Conservation (phyloP, 2,888 invertebrate species). For the Dryomyza anilis region DNA sequence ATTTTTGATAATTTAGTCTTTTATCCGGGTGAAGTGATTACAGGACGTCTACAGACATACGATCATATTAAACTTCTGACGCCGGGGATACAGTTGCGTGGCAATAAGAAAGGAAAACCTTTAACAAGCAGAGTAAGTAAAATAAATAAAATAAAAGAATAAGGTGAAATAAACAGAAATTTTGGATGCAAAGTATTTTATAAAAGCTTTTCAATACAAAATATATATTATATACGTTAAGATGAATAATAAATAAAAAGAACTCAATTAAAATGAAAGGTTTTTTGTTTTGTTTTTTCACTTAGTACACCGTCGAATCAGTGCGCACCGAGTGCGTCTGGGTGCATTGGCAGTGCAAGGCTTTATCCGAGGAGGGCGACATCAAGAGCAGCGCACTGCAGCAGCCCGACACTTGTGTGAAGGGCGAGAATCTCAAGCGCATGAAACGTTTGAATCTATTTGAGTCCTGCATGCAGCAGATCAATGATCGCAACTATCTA, state of each 20-base stretch:
- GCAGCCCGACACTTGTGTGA: conserved; percentile 71
- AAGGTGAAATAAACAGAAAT: no score
- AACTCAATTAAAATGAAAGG: no score
- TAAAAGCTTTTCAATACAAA: no score
- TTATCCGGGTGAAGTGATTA: conserved; percentile 77
- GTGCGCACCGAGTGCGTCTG: conserved; percentile 81
- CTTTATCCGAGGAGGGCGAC: conserved; percentile 65
- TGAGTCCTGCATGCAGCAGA: conserved; percentile 85
- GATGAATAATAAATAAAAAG: no score
- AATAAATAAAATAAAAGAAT: not conserved
- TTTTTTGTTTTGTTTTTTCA: not conserved
- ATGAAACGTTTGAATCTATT: conserved; percentile 84
- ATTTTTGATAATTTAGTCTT: conserved; percentile 64
- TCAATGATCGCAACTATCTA: conserved; percentile 87
- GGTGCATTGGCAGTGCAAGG: conserved; percentile 87
- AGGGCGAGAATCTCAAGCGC: conserved; percentile 80
- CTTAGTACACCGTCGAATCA: conserved; percentile 79
- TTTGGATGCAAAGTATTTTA: no score
- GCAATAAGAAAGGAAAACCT: conserved; percentile 66
- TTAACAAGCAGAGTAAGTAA: conserved; percentile 65
- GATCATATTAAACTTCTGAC: conserved; percentile 83
- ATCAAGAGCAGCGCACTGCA: conserved; percentile 64
- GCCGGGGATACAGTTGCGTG: conserved; percentile 75
- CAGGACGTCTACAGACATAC: conserved; percentile 74
- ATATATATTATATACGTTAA: no score